Evolutionary conservation across 2,113 vertebrate genomes (phyloP).

Genomic region (Xiphophorus hellerii): DNA sequence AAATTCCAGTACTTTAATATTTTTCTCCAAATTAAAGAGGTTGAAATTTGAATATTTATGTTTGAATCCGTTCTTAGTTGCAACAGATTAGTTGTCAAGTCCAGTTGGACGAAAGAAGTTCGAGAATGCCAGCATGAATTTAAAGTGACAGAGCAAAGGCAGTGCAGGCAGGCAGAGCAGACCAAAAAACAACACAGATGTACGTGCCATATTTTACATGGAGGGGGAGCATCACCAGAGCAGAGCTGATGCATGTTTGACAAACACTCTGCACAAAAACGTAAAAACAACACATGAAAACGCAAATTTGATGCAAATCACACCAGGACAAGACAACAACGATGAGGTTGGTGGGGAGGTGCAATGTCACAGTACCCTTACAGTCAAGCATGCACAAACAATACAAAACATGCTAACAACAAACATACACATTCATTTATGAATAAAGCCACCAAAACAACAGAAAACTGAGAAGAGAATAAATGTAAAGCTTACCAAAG

Average conservation of each 20-base stretch:
- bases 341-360: conserved; percentile 15
- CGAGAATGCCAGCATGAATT: conserved; percentile 42
- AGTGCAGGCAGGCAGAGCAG: conserved; percentile 50
- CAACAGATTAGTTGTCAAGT: conserved; percentile 51
- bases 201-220: conserved; percentile 16
- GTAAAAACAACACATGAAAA: background rate
- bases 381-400: conserved; percentile 11
- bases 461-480: background rate
- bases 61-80: conserved; percentile 48
- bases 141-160: conserved; percentile 49
- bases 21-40: background rate
- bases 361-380: conserved; percentile 8
- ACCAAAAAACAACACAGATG: conserved; percentile 71
- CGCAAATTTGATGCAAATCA: conserved; percentile 22
- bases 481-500: conserved; percentile 63
- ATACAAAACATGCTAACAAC: conserved; percentile 47
- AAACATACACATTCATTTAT: background rate
- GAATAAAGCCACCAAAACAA: background rate
- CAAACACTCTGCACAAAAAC: conserved; percentile 4
- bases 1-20: background rate
- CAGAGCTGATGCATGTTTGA: conserved; percentile 21
- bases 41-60: background rate
- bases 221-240: conserved; percentile 33
- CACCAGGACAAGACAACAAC: conserved; percentile 29
- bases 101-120: conserved; percentile 8